phyloP scores from a whole-genome alignment of 2,888 invertebrate genomes.

The Diaperis boleti region DNA sequence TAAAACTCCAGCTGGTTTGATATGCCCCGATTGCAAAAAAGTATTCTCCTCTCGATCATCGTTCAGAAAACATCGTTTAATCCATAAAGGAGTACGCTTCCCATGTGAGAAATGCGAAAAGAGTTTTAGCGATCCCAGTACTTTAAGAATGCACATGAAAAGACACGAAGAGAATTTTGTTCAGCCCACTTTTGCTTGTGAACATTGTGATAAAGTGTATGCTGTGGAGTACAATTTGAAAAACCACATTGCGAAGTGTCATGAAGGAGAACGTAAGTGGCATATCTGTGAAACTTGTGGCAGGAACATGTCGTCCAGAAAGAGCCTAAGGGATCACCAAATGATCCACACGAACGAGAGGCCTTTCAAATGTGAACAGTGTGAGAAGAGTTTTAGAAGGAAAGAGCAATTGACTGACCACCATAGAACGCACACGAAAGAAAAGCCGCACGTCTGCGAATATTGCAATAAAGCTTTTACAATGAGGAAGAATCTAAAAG shows the following conservation, averaged over 20 bases:
- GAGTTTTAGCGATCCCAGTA: constrained; percentile 50
- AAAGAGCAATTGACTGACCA: constrained; percentile 1
- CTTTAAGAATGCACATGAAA: constrained; percentile 41
- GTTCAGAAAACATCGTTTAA: constrained; percentile 12
- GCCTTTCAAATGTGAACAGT: constrained; percentile 1
- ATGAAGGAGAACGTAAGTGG: background rate
- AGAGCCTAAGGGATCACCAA: constrained; percentile 11
- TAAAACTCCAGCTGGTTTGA: constrained; percentile 23
- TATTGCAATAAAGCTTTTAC: constrained; percentile 68
- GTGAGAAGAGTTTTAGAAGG: constrained; percentile 2
- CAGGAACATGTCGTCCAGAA: background rate
- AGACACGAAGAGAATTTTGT: constrained; percentile 36
- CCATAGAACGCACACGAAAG: constrained; percentile 45
- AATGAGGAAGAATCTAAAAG: constrained; percentile 64
- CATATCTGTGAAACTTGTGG: constrained; percentile 28
- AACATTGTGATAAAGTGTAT: constrained; percentile 49
- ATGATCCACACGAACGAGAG: constrained; percentile 16
- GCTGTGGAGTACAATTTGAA: constrained; percentile 49
- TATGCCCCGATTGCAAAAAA: constrained; percentile 17
- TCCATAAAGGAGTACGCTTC: constrained; percentile 14
- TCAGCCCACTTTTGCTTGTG: constrained; percentile 44
- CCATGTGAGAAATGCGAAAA: constrained; percentile 2
- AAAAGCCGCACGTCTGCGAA: constrained; percentile 68
- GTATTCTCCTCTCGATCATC: constrained; percentile 18
- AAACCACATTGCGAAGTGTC: constrained; percentile 1